These are phyloP conservation scores for Saccostrea glomerata DNA, from an alignment of 1,140 invertebrate species.

Conservation along the genomic window DNA sequence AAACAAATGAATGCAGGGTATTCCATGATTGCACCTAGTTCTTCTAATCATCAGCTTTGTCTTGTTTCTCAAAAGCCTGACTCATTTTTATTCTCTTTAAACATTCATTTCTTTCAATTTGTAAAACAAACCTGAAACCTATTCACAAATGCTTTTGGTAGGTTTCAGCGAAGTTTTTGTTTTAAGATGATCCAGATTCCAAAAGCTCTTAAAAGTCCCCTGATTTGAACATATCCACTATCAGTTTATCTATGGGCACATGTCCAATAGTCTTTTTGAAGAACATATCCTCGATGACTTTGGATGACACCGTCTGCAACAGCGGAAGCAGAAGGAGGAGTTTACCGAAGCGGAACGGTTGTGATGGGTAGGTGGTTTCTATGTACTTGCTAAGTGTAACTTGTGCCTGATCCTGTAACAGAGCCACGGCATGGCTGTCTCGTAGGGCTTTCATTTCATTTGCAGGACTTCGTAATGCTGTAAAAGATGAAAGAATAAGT, in stretches of 20 bases:
- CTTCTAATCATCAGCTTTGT: too few species aligned
- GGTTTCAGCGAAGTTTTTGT: too few species aligned
- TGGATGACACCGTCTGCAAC: conserved; percentile 42
- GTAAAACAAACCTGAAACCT: too few species aligned
- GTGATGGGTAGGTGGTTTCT: conserved; percentile 46
- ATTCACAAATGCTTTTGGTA: too few species aligned
- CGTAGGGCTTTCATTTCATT: conserved; percentile 43
- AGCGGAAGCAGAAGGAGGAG: conserved; percentile 47
- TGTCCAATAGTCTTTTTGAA: conserved; percentile 49
- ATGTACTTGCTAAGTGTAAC: conserved; percentile 51
- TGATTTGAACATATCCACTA: conserved; percentile 54
- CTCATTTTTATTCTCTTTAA: too few species aligned
- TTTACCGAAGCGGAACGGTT: conserved; percentile 51
- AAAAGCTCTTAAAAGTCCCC: conserved; percentile 38
- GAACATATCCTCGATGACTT: conserved; percentile 48
- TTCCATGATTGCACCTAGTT: too few species aligned
- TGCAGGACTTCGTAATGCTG: conserved; percentile 26
- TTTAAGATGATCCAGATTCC: background rate
- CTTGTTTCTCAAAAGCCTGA: too few species aligned
- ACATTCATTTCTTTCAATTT: too few species aligned
- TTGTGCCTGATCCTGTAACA: conserved; percentile 49
- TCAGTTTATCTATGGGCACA: conserved; percentile 49
- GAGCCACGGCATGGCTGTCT: conserved; percentile 43
- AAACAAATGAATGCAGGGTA: too few species aligned
- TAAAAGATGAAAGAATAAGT: background rate